Conservation (phyloP, 2,888 invertebrate species). For the Ichneumon xanthorius region DNA sequence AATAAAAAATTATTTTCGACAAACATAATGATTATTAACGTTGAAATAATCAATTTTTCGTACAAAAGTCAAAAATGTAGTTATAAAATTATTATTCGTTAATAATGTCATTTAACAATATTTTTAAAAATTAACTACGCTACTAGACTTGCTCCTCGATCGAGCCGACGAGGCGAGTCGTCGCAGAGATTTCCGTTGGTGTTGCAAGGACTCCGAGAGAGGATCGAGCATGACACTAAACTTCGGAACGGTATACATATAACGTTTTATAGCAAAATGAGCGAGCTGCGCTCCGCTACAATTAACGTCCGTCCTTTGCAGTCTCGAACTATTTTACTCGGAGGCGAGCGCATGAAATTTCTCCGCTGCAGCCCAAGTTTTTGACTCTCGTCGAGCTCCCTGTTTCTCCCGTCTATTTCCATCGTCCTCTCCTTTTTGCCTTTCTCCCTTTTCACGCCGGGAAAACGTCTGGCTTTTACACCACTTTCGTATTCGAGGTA, state of each 20-base stretch:
- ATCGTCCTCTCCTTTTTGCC: neutral
- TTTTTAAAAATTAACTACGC: neutral
- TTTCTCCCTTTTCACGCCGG: slow-evolving; percentile 14
- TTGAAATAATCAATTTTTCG: no score
- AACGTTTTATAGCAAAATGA: neutral
- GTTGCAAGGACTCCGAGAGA: slow-evolving; percentile 1
- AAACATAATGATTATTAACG: no score
- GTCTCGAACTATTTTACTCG: slow-evolving; percentile 19
- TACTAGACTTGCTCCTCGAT: neutral
- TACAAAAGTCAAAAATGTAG: no score
- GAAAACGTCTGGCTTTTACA: slow-evolving; percentile 21
- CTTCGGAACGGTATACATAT: slow-evolving; percentile 8
- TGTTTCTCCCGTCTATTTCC: slow-evolving; percentile 26
- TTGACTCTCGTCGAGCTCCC: neutral
- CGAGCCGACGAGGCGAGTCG: neutral
- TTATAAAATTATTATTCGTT: no score
- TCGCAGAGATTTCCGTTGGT: neutral
- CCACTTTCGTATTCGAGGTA: slow-evolving; percentile 44
- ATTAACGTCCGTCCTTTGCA: slow-evolving; percentile 37
- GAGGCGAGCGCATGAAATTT: slow-evolving; percentile 26
- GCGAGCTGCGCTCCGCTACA: neutral
- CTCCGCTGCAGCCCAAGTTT: slow-evolving; percentile 6
- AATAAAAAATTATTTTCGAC: no score
- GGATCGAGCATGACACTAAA: slow-evolving; percentile 1
- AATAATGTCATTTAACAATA: neutral